Evolutionary conservation across 2,797 vertebrate genomes (phyloP), one percentile per base, ranked within the genome.

Genomic region (Peromyscus aztecus): DNA sequence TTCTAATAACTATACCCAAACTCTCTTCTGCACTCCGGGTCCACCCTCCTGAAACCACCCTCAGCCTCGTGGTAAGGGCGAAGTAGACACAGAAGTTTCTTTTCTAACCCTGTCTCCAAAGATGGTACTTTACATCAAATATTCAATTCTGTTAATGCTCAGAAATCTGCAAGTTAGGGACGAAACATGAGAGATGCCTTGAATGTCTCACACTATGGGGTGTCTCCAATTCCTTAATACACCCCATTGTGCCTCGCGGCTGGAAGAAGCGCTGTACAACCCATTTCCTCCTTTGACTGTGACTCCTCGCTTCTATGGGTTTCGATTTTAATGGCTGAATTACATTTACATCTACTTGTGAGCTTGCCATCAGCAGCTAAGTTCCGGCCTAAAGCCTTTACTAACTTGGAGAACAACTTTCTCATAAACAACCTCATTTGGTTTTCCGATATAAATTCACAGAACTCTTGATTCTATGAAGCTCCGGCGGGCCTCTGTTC

Each of bases 301-400:
- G 91, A 97, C 95, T 94, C 55, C 52, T 93, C 5, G 37, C 95
- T 96, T 98, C 95, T 96, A 29, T 95, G 96, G 84, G 46, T 96
- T 98, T 97, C 88, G 88, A 97, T 98, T 97, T 98, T 97, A 98
- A 95, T 87, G 97, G 89, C 55, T 98, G 97, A 97, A 81, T 97
- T 98, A 76, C 67, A 37, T 97, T 97, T 97, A 29, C 97, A 96
- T 96, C 85, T 97, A 92, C 85, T 97, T 91, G 80, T 95, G 34
- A 93, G 78, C 96, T 95, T 96, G 80, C 95, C 97, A 67, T 91
- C 73, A 94, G 91, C 89, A 77, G 55, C 55, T 61, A 91, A 92
- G 67, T 89, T 97, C 87, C 78, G 90, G 94, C 90, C 88, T 91
- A 89, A 81, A 97, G 94, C 87, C 46, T 97, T 94, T 95, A 90